Evolutionary conservation across 2,797 vertebrate species (phyloP), one percentile per base, ranked within the genome.

Genomic region (Hippoglossus hippoglossus): DNA sequence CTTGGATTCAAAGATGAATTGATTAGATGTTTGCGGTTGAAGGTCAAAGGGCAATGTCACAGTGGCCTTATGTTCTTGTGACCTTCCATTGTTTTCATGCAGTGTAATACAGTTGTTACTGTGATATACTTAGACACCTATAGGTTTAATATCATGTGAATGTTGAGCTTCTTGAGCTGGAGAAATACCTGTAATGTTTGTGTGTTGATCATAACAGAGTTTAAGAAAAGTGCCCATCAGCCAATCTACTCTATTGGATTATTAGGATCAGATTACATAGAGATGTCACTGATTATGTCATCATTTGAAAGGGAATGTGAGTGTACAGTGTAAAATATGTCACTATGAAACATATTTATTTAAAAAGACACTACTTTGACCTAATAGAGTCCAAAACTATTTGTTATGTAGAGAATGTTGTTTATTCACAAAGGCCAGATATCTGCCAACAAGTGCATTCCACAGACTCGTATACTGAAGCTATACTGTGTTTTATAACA

Each of bases 221-320:
- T 2, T 76, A 75, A 75, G 75, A 88, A 87, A 91, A 92, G 83
- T 85, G 86, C 91, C 67, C 74, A 77, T 90, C 89, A 93, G 84
- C 81, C 66, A 72, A 79, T 90, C 79, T 75, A 64, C 74, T 44
- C 82, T 59, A 79, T 81, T 82, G 87, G 93, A 93, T 94, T 90
- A 92, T 81, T 71, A 55, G 75, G 87, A 91, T 93, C 86, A 87
- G 86, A 87, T 91, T 84, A 91, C 81, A 68, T 68, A 59, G 34
- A 49, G 67, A 72, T 72, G 63, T 75, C 69, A 61, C 44, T 82
- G 82, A 86, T 85, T 82, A 82, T 75, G 81, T 87, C 75, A 81
- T 63, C 57, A 66, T 63, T 78, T 86, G 73, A 84, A 77, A 63
- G 55, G 49, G 44, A 74, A 31, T 21, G 25, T 41, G 18, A 15